Evolutionary conservation across 2,888 invertebrate species (phyloP), one percentile per base, ranked within the genome.

Genomic region (Chrysolina oricalcia): DNA sequence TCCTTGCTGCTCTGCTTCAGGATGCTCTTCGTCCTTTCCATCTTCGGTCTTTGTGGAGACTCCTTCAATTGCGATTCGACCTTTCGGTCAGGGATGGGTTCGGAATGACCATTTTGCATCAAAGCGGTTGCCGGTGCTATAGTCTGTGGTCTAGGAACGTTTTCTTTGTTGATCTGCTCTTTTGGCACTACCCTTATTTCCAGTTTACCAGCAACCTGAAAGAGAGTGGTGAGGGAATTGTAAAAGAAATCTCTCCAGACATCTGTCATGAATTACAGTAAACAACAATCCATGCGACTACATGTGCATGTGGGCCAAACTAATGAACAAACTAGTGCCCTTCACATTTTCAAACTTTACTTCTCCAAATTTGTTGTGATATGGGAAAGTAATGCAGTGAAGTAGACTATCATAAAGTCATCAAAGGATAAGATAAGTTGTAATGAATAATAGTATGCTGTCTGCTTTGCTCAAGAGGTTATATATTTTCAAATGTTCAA

Each of bases 111-210:
- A 48, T 78, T 80, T 17, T 81, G 80, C 13, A 69, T 35, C 23
- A 74, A 64, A 21, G 74, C 27, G 56, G 80, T 78, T 9, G 74
- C 68, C 0, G 72, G 62, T 8, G 77, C 73, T 27, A 79, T 74
- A 19, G 78, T 77, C 62, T 81, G 81, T 17, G 82, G 78, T 50
- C 81, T 75, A 15, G 59, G 62, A 21, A 66, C 70, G 41, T 65
- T 81, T 70, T 78, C 79, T 63, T 78, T 77, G 48, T 79, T 79
- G 9, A 73, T 66, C 40, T 77, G 78, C 65, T 84, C 87, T 82
- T 88, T 88, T 81, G 92, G 91, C 68, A 93, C 91, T 70, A 96
- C 95, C 69, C 96, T 91, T 71, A 96, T 96, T 90, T 96, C 96
- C 68, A 96, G 90, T 64, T 95, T 92, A 62, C 95, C 95, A 73